Conservation (phyloP, 1,140 invertebrate species). For the Melitaea cinxia region DNA sequence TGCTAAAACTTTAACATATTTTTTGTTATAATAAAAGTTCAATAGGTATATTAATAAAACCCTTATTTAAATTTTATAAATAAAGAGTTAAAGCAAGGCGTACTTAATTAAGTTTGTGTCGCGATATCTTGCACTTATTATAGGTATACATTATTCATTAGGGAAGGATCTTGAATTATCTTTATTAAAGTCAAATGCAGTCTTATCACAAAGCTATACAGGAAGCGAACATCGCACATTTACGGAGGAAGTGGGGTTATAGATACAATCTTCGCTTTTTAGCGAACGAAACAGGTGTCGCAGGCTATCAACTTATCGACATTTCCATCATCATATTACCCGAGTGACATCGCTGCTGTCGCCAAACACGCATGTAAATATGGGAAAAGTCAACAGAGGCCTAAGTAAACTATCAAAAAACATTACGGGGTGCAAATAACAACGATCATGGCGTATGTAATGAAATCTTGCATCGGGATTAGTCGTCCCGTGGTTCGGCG, state of each 20-base stretch:
- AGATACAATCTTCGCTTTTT: slow-evolving; percentile 38
- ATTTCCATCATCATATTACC: slow-evolving; percentile 27
- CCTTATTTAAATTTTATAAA: too few relatives aligned
- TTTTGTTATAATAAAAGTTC: too few relatives aligned
- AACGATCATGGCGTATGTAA: slow-evolving; percentile 78
- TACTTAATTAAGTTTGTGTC: too few relatives aligned
- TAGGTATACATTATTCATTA: slow-evolving; percentile 1
- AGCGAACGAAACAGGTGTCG: slow-evolving; percentile 39
- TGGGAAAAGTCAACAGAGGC: slow-evolving; percentile 42
- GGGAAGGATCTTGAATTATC: slow-evolving; percentile 5
- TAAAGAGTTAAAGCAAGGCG: too few relatives aligned
- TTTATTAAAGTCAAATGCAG: slow-evolving; percentile 17
- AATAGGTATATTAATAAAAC: too few relatives aligned
- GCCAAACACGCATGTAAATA: slow-evolving; percentile 32
- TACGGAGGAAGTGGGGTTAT: slow-evolving; percentile 20
- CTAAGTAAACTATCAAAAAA: slow-evolving; percentile 78
- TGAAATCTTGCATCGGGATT: slow-evolving; percentile 77
- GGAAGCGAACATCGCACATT: slow-evolving; percentile 29
- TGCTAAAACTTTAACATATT: too few relatives aligned
- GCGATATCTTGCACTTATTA: not conserved
- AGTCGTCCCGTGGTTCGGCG: slow-evolving; percentile 63
- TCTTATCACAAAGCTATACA: slow-evolving; percentile 31
- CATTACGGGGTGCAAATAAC: slow-evolving; percentile 80
- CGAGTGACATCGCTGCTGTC: slow-evolving; percentile 10
- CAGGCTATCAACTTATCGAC: slow-evolving; percentile 34